Evolutionary conservation across 2,888 invertebrate species (phyloP).

Genomic region (Ennomos quercinarius): DNA sequence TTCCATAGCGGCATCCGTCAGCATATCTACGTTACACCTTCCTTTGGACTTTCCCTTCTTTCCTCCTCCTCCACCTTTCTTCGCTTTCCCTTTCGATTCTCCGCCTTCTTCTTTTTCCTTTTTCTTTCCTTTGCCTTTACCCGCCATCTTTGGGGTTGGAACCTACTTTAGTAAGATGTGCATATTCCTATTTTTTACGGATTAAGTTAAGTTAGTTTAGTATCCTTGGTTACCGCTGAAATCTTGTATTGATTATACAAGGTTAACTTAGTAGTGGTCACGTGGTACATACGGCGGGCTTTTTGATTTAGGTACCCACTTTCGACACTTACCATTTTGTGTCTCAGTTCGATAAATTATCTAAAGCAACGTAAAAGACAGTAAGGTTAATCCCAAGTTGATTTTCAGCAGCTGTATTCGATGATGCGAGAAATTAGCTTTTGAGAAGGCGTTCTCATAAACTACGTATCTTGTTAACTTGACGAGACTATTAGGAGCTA

Average conservation of each 20-base stretch:
- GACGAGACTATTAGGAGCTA: no score
- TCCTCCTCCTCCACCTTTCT: constrained; percentile 75
- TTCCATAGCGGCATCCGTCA: constrained; percentile 96
- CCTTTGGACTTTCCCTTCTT: constrained; percentile 86
- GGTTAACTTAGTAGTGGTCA: constrained; percentile 4
- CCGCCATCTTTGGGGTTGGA: constrained; percentile 59
- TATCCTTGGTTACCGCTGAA: constrained; percentile 31
- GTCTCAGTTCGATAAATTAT: constrained; percentile 2
- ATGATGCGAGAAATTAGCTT: constrained; percentile 25
- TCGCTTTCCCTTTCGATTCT: constrained; percentile 75
- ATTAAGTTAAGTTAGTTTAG: constrained; percentile 13
- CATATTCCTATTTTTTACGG: no score
- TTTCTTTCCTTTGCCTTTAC: constrained; percentile 75
- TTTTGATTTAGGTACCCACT: no score
- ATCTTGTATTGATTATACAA: constrained; percentile 51
- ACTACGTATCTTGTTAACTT: background rate
- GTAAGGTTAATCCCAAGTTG: constrained; percentile 3
- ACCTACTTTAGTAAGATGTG: constrained; percentile 6
- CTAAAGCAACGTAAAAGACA: constrained; percentile 7
- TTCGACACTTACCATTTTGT: background rate
- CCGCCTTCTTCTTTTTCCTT: constrained; percentile 75
- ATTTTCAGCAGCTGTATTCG: background rate
- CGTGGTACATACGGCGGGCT: no score
- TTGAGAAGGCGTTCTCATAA: constrained; percentile 9
- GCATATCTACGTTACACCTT: constrained; percentile 92